Evolutionary conservation across 2,113 vertebrate species (phyloP).

Genomic region (Glaucidium brasilianum): DNA sequence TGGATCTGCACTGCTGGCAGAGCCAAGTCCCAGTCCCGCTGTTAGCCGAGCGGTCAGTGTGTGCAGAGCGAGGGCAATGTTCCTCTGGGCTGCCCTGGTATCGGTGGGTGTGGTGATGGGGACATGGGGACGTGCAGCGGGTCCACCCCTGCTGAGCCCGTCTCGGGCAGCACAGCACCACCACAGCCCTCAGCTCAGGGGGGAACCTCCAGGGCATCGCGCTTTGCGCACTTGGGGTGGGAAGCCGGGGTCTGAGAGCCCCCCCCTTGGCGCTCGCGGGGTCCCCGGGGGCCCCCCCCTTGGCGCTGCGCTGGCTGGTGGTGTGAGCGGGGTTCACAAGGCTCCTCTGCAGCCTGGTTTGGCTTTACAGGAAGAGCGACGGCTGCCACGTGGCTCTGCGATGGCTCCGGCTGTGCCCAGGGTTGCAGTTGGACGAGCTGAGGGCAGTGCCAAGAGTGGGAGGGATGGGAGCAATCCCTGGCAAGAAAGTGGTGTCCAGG

Average conservation of each 20-base stretch:
- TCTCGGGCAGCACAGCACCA: background rate
- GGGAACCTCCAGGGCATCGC: fast-evolving
- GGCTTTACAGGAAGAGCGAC: background rate
- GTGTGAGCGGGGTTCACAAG: fast-evolving
- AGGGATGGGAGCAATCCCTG: background rate
- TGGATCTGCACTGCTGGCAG: background rate
- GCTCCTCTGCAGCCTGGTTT: background rate
- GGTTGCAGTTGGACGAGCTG: background rate
- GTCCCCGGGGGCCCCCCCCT: fast-evolving
- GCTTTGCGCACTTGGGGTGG: fast-evolving
- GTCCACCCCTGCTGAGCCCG: background rate
- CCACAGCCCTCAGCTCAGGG: fast-evolving
- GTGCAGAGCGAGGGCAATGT: fast-evolving
- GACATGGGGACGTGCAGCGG: fast-evolving
- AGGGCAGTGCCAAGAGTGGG: background rate
- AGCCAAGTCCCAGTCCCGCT: background rate
- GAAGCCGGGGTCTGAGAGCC: fast-evolving
- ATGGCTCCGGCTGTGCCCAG: fast-evolving
- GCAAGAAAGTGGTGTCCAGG: background rate
- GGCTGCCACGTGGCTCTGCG: background rate
- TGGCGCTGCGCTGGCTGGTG: background rate
- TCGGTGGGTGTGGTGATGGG: fast-evolving
- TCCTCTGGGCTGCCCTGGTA: background rate
- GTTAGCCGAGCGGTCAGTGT: fast-evolving
- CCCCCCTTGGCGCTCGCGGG: background rate